Base-by-base conservation (phyloP, 2,113 vertebrate genomes). In the Thamnaconus septentrionalis region DNA sequence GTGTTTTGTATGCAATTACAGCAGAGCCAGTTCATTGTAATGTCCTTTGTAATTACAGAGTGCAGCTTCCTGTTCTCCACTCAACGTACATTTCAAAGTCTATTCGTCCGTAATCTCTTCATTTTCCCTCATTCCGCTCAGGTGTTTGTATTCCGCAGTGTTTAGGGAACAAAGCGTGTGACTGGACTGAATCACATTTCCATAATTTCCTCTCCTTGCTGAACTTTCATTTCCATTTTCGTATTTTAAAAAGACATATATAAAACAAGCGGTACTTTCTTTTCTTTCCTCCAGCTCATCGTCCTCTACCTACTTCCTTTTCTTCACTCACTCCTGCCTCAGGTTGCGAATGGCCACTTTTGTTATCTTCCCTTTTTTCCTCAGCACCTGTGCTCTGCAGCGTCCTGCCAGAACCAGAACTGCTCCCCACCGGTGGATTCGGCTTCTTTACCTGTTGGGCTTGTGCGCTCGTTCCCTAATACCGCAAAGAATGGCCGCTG, bases 361-460 rank as follows among this genome's bases (percentile, higher is more conserved):
- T 55, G 50, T 77, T 69, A 66, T 76, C 62, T 62, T 49, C 62
- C 53, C 6, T 63, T 47, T 53, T 18, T 45, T 6, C 63, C 63
- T 72, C 67, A 41, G 67, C 48, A 49, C 51, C 56, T 42, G 45
- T 64, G 73, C 71, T 55, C 66, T 68, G 12, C 6, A 70, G 73
- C 81, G 79, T 81, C 63, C 76, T 66, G 71, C 45, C 54, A 10
- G 62, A 41, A 55, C 7, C 51, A 64, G 61, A 65, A 56, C 53
- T 46, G 3, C 57, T 72, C 77, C 53, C 18, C 18, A 31, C 18
- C 75, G 0, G 44, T 53, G 72, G 67, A 78, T 71, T 53, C 10
- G 44, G 53, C 56, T 63, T 66, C 43, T 11, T 74, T 61, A 82
- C 72, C 67, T 83, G 74, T 81, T 80, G 81, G 78, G 66, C 71